Evolutionary conservation across 2,888 invertebrate species (phyloP).

Genomic region (Melangyna quadrimaculata): DNA sequence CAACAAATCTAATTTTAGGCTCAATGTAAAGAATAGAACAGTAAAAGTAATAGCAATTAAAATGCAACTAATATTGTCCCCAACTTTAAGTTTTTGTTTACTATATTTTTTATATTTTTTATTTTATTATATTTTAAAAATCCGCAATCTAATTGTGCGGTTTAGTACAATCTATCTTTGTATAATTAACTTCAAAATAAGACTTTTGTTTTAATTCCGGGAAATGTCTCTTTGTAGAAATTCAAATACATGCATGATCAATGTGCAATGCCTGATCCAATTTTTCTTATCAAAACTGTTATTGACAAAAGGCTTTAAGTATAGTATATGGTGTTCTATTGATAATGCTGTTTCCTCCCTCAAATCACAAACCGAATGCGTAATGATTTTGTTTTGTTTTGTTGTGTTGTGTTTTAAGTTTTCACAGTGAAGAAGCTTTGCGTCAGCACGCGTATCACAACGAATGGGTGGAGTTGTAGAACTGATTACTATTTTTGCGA

Average conservation of each 20-base stretch:
- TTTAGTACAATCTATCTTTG: not conserved
- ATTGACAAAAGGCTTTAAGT: slow-evolving; percentile 1
- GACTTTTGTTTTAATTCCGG: not conserved
- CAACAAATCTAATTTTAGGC: too few species aligned
- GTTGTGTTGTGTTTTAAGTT: not conserved
- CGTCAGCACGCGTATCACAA: too few species aligned
- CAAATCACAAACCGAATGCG: not conserved
- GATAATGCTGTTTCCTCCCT: slow-evolving; percentile 21
- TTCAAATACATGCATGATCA: slow-evolving; percentile 20
- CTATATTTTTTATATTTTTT: too few species aligned
- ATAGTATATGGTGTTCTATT: too few species aligned
- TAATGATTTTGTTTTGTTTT: not conserved
- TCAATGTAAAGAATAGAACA: too few species aligned
- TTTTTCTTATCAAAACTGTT: slow-evolving; percentile 22
- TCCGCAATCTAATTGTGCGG: not conserved
- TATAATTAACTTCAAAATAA: not conserved
- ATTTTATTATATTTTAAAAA: not conserved
- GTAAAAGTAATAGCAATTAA: too few species aligned
- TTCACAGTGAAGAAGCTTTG: not conserved
- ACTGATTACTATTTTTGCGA: too few species aligned
- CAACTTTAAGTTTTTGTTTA: slow-evolving; percentile 3
- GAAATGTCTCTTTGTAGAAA: not conserved
- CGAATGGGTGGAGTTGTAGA: too few species aligned
- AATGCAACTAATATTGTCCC: too few species aligned
- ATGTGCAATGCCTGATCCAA: slow-evolving; percentile 39